Percentiles rank a stretch among this genome's conserved stretches.
These are phyloP conservation scores for Pseudeuparius sepicola DNA, from an alignment of 2,888 invertebrate genomes.

Conservation along the genomic window DNA sequence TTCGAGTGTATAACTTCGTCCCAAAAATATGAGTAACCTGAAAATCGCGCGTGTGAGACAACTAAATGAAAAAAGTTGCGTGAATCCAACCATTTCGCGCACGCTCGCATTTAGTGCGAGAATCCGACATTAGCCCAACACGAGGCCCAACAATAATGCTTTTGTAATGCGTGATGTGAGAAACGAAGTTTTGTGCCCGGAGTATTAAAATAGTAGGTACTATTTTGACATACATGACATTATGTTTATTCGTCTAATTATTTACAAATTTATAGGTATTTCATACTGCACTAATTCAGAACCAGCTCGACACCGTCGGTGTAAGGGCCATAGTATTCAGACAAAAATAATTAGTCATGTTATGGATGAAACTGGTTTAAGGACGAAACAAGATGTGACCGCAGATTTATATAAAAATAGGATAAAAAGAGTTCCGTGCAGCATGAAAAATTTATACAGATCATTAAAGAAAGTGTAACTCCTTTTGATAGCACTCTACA, in stretches of 20 bases:
- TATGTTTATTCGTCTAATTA: slow-evolving; percentile 4
- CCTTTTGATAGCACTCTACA: slow-evolving; percentile 3
- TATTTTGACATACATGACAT: slow-evolving; percentile 1
- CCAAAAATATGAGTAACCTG: too few species aligned
- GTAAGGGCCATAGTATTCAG: not conserved
- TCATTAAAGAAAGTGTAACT: slow-evolving; percentile 4
- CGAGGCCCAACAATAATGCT: too few species aligned
- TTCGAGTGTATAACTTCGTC: too few species aligned
- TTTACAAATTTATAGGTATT: slow-evolving; percentile 1
- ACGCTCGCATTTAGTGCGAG: too few species aligned
- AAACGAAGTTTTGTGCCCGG: too few species aligned
- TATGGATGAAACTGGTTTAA: slow-evolving; percentile 1
- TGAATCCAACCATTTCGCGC: too few species aligned
- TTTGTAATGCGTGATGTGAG: too few species aligned
- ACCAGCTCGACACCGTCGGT: slow-evolving; percentile 1
- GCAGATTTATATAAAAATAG: slow-evolving; percentile 2
- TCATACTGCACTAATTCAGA: not conserved
- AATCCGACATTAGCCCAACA: too few species aligned
- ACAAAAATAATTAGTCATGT: slow-evolving; percentile 4
- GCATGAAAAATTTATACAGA: slow-evolving; percentile 1
- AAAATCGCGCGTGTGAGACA: too few species aligned
- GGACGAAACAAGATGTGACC: not conserved
- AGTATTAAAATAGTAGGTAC: too few species aligned
- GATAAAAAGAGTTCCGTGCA: slow-evolving; percentile 1
- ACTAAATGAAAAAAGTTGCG: too few species aligned